phyloP scores from a whole-genome alignment of 2,888 invertebrate species.

The Allolobophora icterica region DNA sequence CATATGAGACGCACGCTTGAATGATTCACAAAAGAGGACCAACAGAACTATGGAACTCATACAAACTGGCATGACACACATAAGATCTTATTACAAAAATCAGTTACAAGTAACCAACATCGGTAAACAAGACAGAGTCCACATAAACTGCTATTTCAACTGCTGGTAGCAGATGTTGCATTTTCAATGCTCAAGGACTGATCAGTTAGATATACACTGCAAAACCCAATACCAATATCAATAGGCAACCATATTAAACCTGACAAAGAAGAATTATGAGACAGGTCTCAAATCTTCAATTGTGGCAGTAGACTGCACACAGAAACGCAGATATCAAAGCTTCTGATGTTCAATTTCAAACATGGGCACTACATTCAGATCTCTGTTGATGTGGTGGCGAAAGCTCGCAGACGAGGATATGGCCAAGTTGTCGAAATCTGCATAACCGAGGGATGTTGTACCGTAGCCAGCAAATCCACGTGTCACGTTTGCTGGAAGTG shows the following conservation, averaged over 20 bases:
- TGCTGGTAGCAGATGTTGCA: not conserved
- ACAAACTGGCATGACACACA: not conserved
- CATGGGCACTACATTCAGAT: slow-evolving; percentile 6
- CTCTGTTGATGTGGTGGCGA: not conserved
- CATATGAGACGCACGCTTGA: not conserved
- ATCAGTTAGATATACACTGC: not conserved
- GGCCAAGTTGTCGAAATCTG: slow-evolving; percentile 61
- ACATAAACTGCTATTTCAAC: not conserved
- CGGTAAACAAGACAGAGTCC: not conserved
- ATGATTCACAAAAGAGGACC: not conserved
- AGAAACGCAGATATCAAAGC: not conserved
- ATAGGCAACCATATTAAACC: not conserved
- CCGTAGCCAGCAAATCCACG: slow-evolving; percentile 62
- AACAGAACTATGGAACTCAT: not conserved
- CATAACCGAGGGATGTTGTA: slow-evolving; percentile 58
- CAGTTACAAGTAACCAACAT: not conserved
- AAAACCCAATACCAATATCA: not conserved
- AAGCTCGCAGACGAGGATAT: slow-evolving; percentile 26
- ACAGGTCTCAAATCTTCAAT: not conserved
- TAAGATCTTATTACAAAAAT: not conserved
- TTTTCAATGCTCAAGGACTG: not conserved
- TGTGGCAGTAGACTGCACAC: not conserved
- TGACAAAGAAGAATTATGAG: not conserved
- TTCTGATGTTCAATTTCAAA: not conserved
- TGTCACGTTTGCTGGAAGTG: slow-evolving; percentile 42